Evolutionary conservation across 2,113 vertebrate species (phyloP).

Genomic region (Oophaga pumilio): DNA sequence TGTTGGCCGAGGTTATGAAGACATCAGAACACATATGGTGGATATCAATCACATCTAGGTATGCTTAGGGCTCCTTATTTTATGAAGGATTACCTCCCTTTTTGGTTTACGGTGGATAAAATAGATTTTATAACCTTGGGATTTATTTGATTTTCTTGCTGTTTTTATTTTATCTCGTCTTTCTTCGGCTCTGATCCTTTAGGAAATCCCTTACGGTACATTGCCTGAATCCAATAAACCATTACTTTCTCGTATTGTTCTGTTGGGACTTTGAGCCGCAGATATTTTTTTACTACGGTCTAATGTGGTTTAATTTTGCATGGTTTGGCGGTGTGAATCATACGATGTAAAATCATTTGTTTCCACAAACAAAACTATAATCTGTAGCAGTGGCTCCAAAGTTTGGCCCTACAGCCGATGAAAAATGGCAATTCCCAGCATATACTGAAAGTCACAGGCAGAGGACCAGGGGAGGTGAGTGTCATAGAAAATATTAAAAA

Average conservation of each 20-base stretch:
- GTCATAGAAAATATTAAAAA: too few species aligned
- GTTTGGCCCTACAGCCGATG: too few species aligned
- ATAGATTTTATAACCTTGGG: neutral
- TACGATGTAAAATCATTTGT: neutral
- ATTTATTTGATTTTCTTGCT: neutral
- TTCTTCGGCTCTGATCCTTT: neutral
- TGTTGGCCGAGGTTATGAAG: neutral
- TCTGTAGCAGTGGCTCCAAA: too few species aligned
- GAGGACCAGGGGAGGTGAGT: too few species aligned
- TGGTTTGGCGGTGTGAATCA: neutral
- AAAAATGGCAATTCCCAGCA: too few species aligned
- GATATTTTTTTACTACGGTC: neutral
- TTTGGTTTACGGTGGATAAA: neutral
- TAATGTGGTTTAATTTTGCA: neutral
- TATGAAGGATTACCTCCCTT: neutral
- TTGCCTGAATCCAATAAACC: neutral
- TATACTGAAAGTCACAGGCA: too few species aligned
- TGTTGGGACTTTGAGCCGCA: neutral
- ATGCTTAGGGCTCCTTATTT: neutral
- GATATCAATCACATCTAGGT: neutral
- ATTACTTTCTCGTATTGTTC: neutral
- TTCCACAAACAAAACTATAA: too few species aligned
- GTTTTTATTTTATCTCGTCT: neutral
- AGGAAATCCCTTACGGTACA: neutral
- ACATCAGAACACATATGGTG: neutral